These are phyloP conservation scores for Folsomia manolachei DNA, from an alignment of 2,888 invertebrate species.

Conservation along the genomic window DNA sequence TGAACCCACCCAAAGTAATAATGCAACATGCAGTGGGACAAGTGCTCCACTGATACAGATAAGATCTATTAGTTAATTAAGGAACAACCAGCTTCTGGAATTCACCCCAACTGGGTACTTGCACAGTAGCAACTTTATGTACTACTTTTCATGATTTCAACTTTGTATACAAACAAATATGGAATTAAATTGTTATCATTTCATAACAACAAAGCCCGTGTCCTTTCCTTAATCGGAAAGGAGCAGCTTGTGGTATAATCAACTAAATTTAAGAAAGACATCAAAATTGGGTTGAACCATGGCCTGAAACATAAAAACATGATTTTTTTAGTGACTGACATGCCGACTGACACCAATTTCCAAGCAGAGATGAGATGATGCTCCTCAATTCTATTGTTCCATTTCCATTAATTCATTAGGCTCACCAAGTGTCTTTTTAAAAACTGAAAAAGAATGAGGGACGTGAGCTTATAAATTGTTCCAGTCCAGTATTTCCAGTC, in stretches of 20 bases:
- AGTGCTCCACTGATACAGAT: conserved; percentile 6
- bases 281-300: conserved; percentile 14
- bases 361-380: background rate
- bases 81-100: conserved; percentile 16
- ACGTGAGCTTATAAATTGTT: too few relatives aligned
- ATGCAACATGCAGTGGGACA: too few relatives aligned
- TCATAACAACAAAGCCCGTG: background rate
- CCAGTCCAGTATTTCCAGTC: too few relatives aligned
- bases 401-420: background rate
- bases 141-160: background rate
- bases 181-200: conserved; percentile 5
- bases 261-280: conserved; percentile 15
- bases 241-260: too few relatives aligned
- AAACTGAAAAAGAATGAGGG: background rate
- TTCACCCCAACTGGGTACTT: conserved; percentile 2
- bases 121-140: too few relatives aligned
- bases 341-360: background rate
- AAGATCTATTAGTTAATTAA: background rate
- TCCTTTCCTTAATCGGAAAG: background rate
- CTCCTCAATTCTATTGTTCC: background rate
- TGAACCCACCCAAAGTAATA: too few relatives aligned
- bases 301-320: conserved; percentile 14
- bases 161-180: background rate
- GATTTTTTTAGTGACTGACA: conserved; percentile 12
- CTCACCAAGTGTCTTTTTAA: background rate